A percentile compares a stretch with the other conserved stretches of the same genome.
These are phyloP conservation scores for Cichladusa arquata DNA, from an alignment of 2,113 vertebrate genomes.

Conservation along the genomic window DNA sequence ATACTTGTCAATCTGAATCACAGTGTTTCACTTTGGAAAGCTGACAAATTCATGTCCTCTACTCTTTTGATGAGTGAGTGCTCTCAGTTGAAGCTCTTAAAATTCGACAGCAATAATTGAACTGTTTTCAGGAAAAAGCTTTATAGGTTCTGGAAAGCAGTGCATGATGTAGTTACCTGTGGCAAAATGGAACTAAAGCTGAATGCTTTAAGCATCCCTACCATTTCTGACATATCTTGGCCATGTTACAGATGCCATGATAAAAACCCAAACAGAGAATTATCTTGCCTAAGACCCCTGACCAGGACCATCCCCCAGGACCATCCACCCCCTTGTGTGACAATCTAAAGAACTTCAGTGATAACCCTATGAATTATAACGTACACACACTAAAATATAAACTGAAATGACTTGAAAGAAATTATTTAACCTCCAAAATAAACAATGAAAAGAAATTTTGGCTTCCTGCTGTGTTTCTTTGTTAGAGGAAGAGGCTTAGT, in stretches of 20 bases:
- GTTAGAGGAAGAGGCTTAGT: not conserved
- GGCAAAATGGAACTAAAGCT: not conserved
- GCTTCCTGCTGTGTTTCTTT: not conserved
- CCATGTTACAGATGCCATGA: not conserved
- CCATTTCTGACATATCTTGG: not conserved
- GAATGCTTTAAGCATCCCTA: not conserved
- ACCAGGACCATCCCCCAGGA: not conserved
- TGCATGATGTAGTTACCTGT: not conserved
- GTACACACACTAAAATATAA: not conserved
- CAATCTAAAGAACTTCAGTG: not conserved
- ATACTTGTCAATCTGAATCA: not conserved
- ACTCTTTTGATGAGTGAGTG: not conserved
- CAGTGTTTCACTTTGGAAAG: not conserved
- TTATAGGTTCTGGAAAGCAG: not conserved
- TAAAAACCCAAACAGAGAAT: not conserved
- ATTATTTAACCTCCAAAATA: not conserved
- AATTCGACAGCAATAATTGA: accelerated
- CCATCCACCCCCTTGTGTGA: not conserved
- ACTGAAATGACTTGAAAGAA: not conserved
- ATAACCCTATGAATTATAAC: not conserved
- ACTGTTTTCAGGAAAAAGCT: not conserved
- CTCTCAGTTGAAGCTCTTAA: not conserved
- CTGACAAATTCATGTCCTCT: not conserved
- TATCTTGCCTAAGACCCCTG: not conserved
- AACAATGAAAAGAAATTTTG: not conserved